Base-by-base conservation (phyloP, 2,888 invertebrate species). In the Lithophane socia region DNA sequence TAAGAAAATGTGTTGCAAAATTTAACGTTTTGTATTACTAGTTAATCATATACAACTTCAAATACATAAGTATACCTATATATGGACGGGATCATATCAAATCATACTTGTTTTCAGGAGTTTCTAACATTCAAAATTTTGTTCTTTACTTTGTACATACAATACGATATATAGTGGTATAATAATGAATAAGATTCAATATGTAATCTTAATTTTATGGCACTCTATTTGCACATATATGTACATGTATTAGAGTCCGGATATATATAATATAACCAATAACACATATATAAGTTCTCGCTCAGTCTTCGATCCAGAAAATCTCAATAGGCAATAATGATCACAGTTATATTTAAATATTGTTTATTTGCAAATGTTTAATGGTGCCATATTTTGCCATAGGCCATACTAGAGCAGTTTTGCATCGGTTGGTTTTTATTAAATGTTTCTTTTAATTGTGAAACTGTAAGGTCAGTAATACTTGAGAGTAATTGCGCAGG, bases 251-350 rank as follows among this genome's bases (percentile, higher is more conserved):
- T 88, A 92, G 93, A 94, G 93, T 92, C 90, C 92, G 90, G 90
- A 90, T 90, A 87, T 87, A 88, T 87, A 85, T 82, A 80, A 80
- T 85, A 85, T 89, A 87, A 91, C 88, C 88, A 90, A 91, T 91
- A 89, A 90, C 85, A 84, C 79, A 84, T 82, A 74, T 89, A 91
- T 91, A 93, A 88, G 85, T 91, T 91, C 92, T 92, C 92, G 90
- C 91, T 92, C 96, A 96, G 96, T 96, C 96, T 96, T 96, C 94
- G 88, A 92, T 94, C 94, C 95, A 95, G 94, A 96, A 91, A 96
- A 96, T 96, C 96, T 96, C 95, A 95, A 95, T 92, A 94, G 95
- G 95, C 95, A 94, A 94, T 92, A 91, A 91, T 91, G 91, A 96
- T 96, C 96, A 96, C 96, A 96, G 95, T 93, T 91, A 84, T 79